Percentiles rank a stretch among this genome's conserved stretches.
These are phyloP conservation scores for Channallabes apus DNA, from an alignment of 2,797 vertebrate species.

Conservation along the genomic window DNA sequence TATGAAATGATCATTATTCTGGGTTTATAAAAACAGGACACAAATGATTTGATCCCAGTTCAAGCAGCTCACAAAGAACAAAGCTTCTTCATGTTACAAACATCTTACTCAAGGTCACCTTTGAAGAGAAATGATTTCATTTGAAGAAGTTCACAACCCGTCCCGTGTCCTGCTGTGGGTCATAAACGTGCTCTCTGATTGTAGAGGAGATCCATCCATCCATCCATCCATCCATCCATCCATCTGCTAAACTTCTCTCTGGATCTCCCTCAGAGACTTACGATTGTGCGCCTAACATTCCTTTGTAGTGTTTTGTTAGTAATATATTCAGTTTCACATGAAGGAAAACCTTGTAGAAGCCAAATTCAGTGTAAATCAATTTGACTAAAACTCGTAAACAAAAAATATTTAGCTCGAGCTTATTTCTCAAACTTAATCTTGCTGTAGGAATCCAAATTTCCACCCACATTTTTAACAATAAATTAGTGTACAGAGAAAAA, in stretches of 20 bases:
- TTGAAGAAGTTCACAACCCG: neutral
- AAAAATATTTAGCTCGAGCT: constrained; percentile 17
- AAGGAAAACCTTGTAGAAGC: neutral
- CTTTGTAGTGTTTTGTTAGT: constrained; percentile 1
- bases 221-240: neutral
- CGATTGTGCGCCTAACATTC: neutral
- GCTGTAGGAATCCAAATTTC: neutral
- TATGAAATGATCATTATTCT: neutral
- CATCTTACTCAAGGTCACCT: constrained; percentile 2
- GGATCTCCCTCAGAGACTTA: constrained; percentile 17
- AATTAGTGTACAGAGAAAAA: no score
- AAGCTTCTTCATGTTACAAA: neutral
- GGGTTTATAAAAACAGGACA: neutral
- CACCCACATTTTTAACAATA: neutral
- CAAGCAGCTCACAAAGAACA: neutral
- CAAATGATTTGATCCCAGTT: neutral
- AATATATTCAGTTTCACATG: constrained; percentile 10
- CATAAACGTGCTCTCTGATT: constrained; percentile 15
- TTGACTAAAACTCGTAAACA: neutral
- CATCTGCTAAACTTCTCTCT: neutral
- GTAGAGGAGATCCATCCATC: neutral
- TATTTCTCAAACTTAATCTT: neutral
- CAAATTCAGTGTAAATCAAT: neutral
- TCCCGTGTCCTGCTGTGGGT: neutral
- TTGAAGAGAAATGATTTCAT: constrained; percentile 19